Percentiles rank a stretch among this genome's conserved stretches.
Conservation (phyloP, 2,888 invertebrate genomes). For the Agonopterix heracliana region DNA sequence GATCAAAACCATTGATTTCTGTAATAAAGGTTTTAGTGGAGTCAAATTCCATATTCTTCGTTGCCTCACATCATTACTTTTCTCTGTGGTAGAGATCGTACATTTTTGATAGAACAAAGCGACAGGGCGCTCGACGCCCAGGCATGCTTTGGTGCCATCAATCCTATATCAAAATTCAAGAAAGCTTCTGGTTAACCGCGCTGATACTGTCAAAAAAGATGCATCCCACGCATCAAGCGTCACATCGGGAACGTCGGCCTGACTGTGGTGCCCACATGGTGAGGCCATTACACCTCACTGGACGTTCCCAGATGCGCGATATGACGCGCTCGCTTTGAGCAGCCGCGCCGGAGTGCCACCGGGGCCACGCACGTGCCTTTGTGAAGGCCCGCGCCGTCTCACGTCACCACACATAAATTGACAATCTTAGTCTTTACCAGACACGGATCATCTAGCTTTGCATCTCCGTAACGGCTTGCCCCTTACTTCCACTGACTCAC, state of each 20-base stretch:
- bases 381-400: conserved; percentile 50
- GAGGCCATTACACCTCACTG: conserved; percentile 62
- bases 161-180: conserved; percentile 23
- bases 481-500: conserved; percentile 1
- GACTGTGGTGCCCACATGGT: conserved; percentile 61
- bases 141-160: too few relatives aligned
- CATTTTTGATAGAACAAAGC: too few relatives aligned
- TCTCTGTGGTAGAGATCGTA: too few relatives aligned
- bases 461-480: conserved; percentile 6
- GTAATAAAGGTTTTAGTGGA: too few relatives aligned
- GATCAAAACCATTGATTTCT: too few relatives aligned
- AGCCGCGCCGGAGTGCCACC: conserved; percentile 47
- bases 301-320: conserved; percentile 52
- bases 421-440: conserved; percentile 45
- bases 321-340: conserved; percentile 49
- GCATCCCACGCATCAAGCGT: conserved; percentile 52
- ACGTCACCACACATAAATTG: conserved; percentile 63
- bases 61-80: too few relatives aligned
- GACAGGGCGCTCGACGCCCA: too few relatives aligned
- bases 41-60: too few relatives aligned
- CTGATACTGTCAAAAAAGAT: conserved; percentile 51
- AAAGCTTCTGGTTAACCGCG: conserved; percentile 43
- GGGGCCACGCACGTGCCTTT: conserved; percentile 70
- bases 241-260: conserved; percentile 53
- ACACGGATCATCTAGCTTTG: conserved; percentile 11